Evolutionary conservation across 2,113 vertebrate genomes (phyloP).

Genomic region (Nestor notabilis): DNA sequence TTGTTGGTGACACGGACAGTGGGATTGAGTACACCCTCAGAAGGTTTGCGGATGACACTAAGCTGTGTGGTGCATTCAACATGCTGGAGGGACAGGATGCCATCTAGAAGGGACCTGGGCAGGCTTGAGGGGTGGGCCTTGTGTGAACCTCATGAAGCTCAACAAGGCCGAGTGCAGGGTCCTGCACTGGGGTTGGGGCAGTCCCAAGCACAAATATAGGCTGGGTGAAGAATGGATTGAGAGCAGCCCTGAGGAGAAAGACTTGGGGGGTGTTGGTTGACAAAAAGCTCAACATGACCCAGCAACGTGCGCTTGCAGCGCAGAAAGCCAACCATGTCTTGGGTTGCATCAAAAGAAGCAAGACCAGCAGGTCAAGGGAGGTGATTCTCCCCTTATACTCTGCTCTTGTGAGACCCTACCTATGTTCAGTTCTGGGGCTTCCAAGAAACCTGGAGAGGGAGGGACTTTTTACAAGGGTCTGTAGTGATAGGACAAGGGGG

Average conservation of each 20-base stretch:
- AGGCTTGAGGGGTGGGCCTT: neutral
- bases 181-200: neutral
- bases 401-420: neutral
- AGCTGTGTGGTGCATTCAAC: neutral
- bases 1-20: neutral
- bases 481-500: neutral
- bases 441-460: neutral
- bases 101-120: neutral
- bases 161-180: neutral
- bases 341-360: neutral
- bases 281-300: neutral
- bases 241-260: neutral
- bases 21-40: neutral
- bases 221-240: neutral
- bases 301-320: neutral
- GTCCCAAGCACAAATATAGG: neutral
- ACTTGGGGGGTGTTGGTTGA: neutral
- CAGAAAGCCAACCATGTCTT: neutral
- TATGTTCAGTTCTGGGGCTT: neutral
- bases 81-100: neutral
- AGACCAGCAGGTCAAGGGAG: neutral
- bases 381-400: neutral
- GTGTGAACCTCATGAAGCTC: neutral
- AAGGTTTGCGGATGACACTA: neutral
- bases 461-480: neutral